Conservation (phyloP, 1,140 invertebrate species). For the Neodiprion pinetum region DNA sequence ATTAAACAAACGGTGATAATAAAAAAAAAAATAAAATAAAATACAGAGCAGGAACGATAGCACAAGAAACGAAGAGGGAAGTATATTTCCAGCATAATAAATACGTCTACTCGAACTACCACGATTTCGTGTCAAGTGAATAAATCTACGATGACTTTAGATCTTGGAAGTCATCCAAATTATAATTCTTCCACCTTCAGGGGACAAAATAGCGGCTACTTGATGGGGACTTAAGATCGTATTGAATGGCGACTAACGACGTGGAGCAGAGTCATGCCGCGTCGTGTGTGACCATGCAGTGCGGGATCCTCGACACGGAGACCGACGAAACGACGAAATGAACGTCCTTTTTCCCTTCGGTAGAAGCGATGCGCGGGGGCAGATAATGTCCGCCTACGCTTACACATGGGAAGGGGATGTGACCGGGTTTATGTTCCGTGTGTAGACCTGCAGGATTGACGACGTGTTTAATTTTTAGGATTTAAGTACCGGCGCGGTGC, state of each 20-base stretch:
- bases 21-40: no score
- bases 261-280: conserved; percentile 53
- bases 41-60: not conserved
- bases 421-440: not conserved
- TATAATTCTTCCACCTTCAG: conserved; percentile 44
- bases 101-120: no score
- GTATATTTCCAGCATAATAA: no score
- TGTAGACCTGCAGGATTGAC: not conserved
- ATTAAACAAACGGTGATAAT: no score
- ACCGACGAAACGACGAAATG: not conserved
- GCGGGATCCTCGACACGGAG: conserved; percentile 38
- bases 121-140: no score
- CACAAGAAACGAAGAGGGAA: not conserved
- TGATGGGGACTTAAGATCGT: conserved; percentile 58
- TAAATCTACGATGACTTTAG: not conserved
- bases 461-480: not conserved
- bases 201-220: conserved; percentile 56
- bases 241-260: conserved; percentile 61
- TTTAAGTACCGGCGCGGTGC: no score
- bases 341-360: conserved; percentile 35
- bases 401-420: conserved; percentile 23
- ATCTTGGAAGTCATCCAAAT: conserved; percentile 36
- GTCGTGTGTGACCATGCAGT: conserved; percentile 39
- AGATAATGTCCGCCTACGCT: conserved; percentile 59
- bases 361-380: conserved; percentile 40